Base-by-base conservation (phyloP, 2,797 vertebrate genomes). In the Typhlichthys eigenmanni region DNA sequence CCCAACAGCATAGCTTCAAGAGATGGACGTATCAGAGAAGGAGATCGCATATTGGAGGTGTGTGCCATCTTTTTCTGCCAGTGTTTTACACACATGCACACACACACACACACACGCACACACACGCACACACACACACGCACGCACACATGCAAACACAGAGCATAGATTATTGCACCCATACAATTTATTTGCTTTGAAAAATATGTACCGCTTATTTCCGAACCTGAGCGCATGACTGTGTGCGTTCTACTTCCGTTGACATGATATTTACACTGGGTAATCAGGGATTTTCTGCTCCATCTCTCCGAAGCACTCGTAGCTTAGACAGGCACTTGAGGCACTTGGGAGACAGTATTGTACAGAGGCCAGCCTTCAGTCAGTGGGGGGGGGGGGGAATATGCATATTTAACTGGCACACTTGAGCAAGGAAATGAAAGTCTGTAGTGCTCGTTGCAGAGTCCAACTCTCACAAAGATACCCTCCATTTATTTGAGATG, bases 31-130 rank as follows among this genome's bases (percentile, higher is more conserved):
- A 98, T 98, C 81, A 93, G 92, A 68, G 94, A 97, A 84, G 97
- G 97, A 72, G 97, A 98, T 78, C 93, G 95, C 10, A 98, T 98
- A 89, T 87, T 98, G 71, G 96, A 98, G 89, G 97, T 97, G 88
- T 13, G 55, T 63, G 11, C 62, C 72, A 65, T 73, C n/a, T 34
- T 55, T 5, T 4, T 19, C 11, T 14, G 19, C 7, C 34, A 8
- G 34, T 38, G 16, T 13, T 7, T 29, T 29, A 29, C 24, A 4
- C 58, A 10, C 19, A 52, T 57, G 4, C 14, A 54, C 13, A 38
- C 12, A 29, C 10, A 17, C 17, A 1, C 17, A 17, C 17, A 7
- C 10, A 13, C 12, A 55, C 34, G 60, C 17, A 12, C 24, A 51
- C 2, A 4, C 7, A 17, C 50, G 19, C 53, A 46, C 14, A 17